Evolutionary conservation across 2,797 vertebrate genomes (phyloP), one percentile per base, ranked within the genome.

Genomic region (Mycteria americana): DNA sequence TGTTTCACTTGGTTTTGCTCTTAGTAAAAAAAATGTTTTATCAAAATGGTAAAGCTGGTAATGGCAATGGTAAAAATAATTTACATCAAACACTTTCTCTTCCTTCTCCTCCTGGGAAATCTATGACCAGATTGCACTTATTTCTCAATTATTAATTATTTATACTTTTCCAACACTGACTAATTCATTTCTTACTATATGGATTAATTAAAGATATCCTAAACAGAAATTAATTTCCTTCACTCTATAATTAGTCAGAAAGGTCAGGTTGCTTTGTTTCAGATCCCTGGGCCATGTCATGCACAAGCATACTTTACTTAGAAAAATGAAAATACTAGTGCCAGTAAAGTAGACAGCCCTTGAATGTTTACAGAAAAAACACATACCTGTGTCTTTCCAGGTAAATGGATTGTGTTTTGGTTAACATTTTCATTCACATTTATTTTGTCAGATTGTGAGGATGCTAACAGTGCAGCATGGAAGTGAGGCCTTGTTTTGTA

Each of bases 71-170:
- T 39, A 39, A 39, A 96, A 96, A 91, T 96, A 94, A 93, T 94
- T 94, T 93, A 88, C 62, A 84, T 92, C 68, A 62, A 94, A 43
- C 35, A 50, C 28, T 92, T 92, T 53, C 91, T 88, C 73, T 80
- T 90, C 31, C 23, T 93, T 81, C 43, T 95, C 67, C 81, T 87
- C 70, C 51, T 62, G 92, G 69, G 54, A 89, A 94, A 79, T 91
- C 73, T 59, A 54, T 78, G 45, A 77, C 84, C 62, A 92, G 78
- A 89, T 69, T 93, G 73, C 28, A 88, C 46, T 79, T 92, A 89
- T 89, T 96, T 95, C 46, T 87, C 73, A 86, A 46, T 89, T 94
- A 81, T 91, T 91, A 93, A 84, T 92, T 89, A 93, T 91, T 96
- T 92, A 86, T 84, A 67, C 35, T 83, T 92, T 60, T 86, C 67